phyloP scores from a whole-genome alignment of 1,140 invertebrate species.

The Microvelia longipes region DNA sequence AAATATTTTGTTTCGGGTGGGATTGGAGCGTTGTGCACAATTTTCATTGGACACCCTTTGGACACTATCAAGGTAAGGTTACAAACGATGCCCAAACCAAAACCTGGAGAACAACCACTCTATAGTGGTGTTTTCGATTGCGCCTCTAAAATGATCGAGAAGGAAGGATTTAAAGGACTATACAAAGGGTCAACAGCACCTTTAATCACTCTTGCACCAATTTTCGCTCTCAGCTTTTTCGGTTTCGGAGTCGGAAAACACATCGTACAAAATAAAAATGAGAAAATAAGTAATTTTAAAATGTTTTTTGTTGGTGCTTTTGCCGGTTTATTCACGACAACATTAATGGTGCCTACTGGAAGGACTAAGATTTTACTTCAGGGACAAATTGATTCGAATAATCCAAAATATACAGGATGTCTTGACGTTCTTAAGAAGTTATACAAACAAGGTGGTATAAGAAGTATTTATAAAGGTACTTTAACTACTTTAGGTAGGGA shows the following conservation, averaged over 20 bases:
- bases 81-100: slow-evolving; percentile 76
- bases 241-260: slow-evolving; percentile 88
- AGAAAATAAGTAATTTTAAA: slow-evolving; percentile 52
- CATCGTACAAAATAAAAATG: slow-evolving; percentile 44
- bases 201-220: slow-evolving; percentile 62
- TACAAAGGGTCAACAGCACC: slow-evolving; percentile 65
- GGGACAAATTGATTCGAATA: slow-evolving; percentile 50
- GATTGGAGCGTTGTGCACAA: slow-evolving; percentile 88
- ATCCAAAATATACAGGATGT: slow-evolving; percentile 77
- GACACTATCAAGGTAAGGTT: slow-evolving; percentile 82
- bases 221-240: slow-evolving; percentile 90
- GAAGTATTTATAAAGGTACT: slow-evolving; percentile 88
- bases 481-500: slow-evolving; percentile 86
- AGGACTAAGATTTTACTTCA: slow-evolving; percentile 78
- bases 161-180: slow-evolving; percentile 70
- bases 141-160: slow-evolving; percentile 70
- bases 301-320: slow-evolving; percentile 85
- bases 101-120: slow-evolving; percentile 51
- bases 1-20: slow-evolving; percentile 95
- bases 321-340: slow-evolving; percentile 84
- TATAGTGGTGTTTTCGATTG: slow-evolving; percentile 88
- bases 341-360: slow-evolving; percentile 94
- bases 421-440: slow-evolving; percentile 80
- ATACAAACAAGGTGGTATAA: slow-evolving; percentile 82
- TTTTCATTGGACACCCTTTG: slow-evolving; percentile 85